Base-by-base conservation (phyloP, 2,797 vertebrate species). In the Adrianichthys oophorus region DNA sequence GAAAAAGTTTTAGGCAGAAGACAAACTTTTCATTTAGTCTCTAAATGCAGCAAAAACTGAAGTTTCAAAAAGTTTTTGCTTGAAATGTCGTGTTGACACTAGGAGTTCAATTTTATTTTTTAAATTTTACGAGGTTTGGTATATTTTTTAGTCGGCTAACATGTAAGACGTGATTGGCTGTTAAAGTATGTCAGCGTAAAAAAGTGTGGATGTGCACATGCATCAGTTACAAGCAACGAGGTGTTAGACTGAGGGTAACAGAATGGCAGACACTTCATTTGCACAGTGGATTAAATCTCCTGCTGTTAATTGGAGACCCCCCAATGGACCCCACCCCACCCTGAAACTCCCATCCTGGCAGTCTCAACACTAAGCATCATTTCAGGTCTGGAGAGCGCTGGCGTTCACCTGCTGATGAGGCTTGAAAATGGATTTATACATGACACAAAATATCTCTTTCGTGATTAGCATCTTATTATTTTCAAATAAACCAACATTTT, bases 231-330 rank as follows among this genome's bases (percentile, higher is more conserved):
- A 21, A 15, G 23, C 24, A 47, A 50, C 23, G 19, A 47, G n/a
- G 54, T 61, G 55, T 66, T 61, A 59, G 52, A 57, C 0, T 48
- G 48, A 51, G 37, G 41, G 12, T 63, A 29, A 48, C 62, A 52
- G 54, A 64, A 68, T 62, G 58, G n/a, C 59, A 70, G 65, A 68
- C 50, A 59, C 52, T 53, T 65, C 4, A 63, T 70, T 63, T 72
- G 41, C 58, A 59, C 51, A 53, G 44, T 52, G 56, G 64, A 65
- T 54, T 55, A 52, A 60, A 46, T 29, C 65, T 41, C 41, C 6
- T 57, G 66, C 18, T 0, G 53, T 76, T 73, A 62, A 63, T 18
- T 66, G 48, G 60, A 61, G 79, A 76, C 66, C 64, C 58, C 49
- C 15, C 48, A 74, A 23, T 46, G 15, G 4, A 0, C 24, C 1